Evolutionary conservation across 2,888 invertebrate species (phyloP).

Genomic region (Thelaira solivaga): DNA sequence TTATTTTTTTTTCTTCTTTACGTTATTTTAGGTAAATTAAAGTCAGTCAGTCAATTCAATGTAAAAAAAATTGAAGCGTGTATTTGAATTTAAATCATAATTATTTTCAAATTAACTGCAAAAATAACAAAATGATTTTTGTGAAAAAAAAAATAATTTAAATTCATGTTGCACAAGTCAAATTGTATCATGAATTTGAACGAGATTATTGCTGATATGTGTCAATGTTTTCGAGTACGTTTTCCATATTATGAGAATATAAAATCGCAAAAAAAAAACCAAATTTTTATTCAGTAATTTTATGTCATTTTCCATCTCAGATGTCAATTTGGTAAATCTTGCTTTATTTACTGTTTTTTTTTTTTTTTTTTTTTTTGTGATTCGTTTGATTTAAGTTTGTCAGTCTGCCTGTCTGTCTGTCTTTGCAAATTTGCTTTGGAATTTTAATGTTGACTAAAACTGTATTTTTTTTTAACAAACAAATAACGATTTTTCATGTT

Average conservation of each 20-base stretch:
- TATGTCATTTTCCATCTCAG: conserved; percentile 52
- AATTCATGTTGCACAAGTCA: conserved; percentile 33
- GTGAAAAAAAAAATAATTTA: background rate
- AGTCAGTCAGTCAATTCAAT: conserved; percentile 33
- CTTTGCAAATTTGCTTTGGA: conserved; percentile 25
- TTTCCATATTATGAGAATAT: conserved; percentile 17
- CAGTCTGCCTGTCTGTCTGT: background rate
- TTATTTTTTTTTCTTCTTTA: conserved; percentile 25
- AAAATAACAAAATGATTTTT: conserved; percentile 18
- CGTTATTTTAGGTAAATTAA: no score
- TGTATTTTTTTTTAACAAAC: background rate
- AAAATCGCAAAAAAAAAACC: conserved; percentile 9
- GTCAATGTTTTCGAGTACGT: conserved; percentile 42
- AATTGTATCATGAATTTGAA: conserved; percentile 42
- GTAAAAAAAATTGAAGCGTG: no score
- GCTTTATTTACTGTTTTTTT: no score
- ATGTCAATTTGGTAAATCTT: conserved; percentile 52
- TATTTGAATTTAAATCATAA: conserved; percentile 41
- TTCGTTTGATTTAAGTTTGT: background rate
- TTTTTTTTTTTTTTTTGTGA: conserved; percentile 5
- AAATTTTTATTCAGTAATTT: conserved; percentile 40
- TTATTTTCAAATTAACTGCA: conserved; percentile 52
- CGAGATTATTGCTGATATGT: conserved; percentile 44
- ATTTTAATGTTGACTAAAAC: conserved; percentile 46
- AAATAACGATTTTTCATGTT: conserved; percentile 32